Evolutionary conservation across 1,140 invertebrate species (phyloP).

Genomic region (Sminthurides bifidus): DNA sequence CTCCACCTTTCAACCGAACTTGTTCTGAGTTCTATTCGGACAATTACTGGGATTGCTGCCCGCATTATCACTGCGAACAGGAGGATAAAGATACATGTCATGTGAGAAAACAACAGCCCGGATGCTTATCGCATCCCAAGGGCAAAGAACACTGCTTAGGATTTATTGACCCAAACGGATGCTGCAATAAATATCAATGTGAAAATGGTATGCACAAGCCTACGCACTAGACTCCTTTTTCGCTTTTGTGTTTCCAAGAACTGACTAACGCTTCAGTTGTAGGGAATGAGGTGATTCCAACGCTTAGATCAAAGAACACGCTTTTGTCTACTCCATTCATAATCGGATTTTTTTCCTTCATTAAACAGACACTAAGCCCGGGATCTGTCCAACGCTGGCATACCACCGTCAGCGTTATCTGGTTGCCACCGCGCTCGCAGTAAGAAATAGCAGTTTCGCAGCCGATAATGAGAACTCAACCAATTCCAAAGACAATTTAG

Average conservation of each 20-base stretch:
- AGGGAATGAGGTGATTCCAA: not conserved
- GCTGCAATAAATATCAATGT: slow-evolving; percentile 29
- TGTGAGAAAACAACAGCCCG: slow-evolving; percentile 18
- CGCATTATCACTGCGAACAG: slow-evolving; percentile 25
- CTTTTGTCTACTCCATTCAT: not conserved
- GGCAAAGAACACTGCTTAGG: slow-evolving; percentile 25
- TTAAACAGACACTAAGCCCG: slow-evolving; percentile 24
- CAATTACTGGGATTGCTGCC: slow-evolving; percentile 20
- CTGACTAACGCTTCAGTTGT: not conserved
- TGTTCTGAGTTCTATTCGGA: slow-evolving; percentile 16
- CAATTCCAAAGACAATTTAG: not conserved
- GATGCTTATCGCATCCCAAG: slow-evolving; percentile 15
- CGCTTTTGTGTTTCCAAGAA: not conserved
- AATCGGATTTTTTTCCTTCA: too few species aligned
- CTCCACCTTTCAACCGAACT: slow-evolving; percentile 17
- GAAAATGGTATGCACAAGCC: slow-evolving; percentile 8
- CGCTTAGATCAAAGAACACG: not conserved
- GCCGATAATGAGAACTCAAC: not conserved
- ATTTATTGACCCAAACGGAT: slow-evolving; percentile 23
- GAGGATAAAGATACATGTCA: slow-evolving; percentile 19
- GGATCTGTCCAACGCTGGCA: slow-evolving; percentile 16
- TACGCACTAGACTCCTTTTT: not conserved
- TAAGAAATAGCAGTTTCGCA: not conserved
- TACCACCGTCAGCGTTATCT: not conserved
- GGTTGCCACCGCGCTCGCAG: not conserved